phyloP scores from a whole-genome alignment of 2,888 invertebrate genomes.

The Watsonalla binaria region DNA sequence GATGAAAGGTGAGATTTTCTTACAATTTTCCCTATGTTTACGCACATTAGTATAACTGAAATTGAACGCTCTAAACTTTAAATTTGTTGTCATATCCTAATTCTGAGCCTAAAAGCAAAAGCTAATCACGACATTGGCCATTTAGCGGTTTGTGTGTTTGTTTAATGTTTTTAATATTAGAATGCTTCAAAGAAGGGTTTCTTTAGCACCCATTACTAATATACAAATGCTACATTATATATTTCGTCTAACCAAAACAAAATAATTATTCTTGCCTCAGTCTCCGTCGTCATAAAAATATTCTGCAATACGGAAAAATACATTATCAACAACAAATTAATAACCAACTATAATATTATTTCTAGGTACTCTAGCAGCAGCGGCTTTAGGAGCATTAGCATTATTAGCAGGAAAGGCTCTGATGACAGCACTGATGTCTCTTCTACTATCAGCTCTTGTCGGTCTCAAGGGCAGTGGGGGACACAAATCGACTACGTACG shows the following conservation, averaged over 20 bases:
- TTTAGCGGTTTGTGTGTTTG: too few relatives aligned
- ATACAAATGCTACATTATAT: too few relatives aligned
- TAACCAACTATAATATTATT: slow-evolving; percentile 4
- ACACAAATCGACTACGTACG: slow-evolving; percentile 87
- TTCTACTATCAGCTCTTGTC: slow-evolving; percentile 86
- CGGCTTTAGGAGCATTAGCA: slow-evolving; percentile 86
- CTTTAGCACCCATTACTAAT: too few relatives aligned
- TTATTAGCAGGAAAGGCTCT: slow-evolving; percentile 90
- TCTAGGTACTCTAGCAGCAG: slow-evolving; percentile 82
- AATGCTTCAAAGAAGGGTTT: too few relatives aligned
- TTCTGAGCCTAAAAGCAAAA: neutral
- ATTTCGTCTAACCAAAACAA: too few relatives aligned
- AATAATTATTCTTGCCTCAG: too few relatives aligned
- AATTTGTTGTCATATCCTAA: too few relatives aligned
- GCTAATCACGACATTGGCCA: neutral
- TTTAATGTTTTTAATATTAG: too few relatives aligned
- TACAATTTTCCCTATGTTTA: neutral
- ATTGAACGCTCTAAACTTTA: too few relatives aligned
- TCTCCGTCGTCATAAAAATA: too few relatives aligned
- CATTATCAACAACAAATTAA: neutral
- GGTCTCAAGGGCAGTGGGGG: slow-evolving; percentile 86
- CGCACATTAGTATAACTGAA: neutral
- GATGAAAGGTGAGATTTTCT: slow-evolving; percentile 78
- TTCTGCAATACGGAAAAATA: neutral
- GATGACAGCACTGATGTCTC: slow-evolving; percentile 88